phyloP scores from a whole-genome alignment of 2,113 vertebrate species.

The Hucho hucho region DNA sequence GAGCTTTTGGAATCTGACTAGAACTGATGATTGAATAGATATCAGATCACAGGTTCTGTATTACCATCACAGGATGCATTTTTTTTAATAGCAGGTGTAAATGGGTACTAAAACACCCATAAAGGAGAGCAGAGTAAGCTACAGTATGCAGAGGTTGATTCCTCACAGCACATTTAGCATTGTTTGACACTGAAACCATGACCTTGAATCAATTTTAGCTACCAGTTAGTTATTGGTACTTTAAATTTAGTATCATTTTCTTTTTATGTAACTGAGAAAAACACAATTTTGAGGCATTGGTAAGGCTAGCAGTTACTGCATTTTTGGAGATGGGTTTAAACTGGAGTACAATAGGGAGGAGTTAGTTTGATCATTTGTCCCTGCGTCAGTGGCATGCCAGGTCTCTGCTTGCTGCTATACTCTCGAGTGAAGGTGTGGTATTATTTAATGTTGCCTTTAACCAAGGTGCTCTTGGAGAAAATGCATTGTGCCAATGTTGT shows the following conservation, averaged over 20 bases:
- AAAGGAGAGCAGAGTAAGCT: not conserved
- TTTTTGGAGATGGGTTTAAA: not conserved
- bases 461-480: conserved; percentile 54
- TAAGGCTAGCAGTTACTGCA: not conserved
- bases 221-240: too few relatives aligned
- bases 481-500: conserved; percentile 41
- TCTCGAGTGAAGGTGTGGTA: conserved; percentile 1
- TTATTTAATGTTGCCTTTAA: conserved; percentile 64
- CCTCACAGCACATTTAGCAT: not conserved
- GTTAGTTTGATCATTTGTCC: conserved; percentile 19
- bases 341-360: not conserved
- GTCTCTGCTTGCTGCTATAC: conserved; percentile 29
- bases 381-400: conserved; percentile 37
- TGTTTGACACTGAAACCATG: not conserved
- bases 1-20: too few relatives aligned
- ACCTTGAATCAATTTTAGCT: not conserved
- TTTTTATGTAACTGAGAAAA: not conserved
- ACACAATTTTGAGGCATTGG: not conserved
- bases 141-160: not conserved
- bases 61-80: not conserved
- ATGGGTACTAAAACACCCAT: not conserved
- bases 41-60: too few relatives aligned
- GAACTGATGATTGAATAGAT: too few relatives aligned
- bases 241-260: too few relatives aligned
- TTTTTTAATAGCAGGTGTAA: not conserved